These are phyloP conservation scores for Sarcophaga caerulescens DNA, from an alignment of 2,888 invertebrate species.

Conservation along the genomic window DNA sequence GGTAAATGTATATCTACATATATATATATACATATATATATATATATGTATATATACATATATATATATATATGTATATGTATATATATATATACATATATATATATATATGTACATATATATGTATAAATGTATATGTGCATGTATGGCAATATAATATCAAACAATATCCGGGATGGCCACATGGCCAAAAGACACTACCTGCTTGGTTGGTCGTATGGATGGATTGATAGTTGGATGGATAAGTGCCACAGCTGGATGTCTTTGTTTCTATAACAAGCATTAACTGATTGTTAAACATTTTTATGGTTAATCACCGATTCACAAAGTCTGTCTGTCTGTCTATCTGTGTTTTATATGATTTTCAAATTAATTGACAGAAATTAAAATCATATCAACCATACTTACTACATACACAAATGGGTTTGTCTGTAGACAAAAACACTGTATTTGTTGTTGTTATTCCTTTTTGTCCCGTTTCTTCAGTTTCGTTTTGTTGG, in stretches of 20 bases:
- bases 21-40: too few species aligned
- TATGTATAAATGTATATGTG: too few species aligned
- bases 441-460: constrained; percentile 25
- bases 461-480: not conserved
- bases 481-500: constrained; percentile 36
- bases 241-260: constrained; percentile 12
- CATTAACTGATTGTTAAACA: constrained; percentile 31
- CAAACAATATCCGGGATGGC: not conserved
- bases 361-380: constrained; percentile 66
- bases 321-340: not conserved
- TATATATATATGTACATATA: too few species aligned
- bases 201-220: not conserved
- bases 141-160: not conserved
- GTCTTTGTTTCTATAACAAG: constrained; percentile 13
- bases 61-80: too few species aligned
- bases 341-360: constrained; percentile 25
- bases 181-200: too few species aligned
- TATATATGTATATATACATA: too few species aligned
- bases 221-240: not conserved
- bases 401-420: not conserved
- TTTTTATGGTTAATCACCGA: constrained; percentile 26
- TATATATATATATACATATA: too few species aligned
- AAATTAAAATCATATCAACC: constrained; percentile 61
- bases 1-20: too few species aligned
- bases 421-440: not conserved